These are phyloP conservation scores for Calonectris borealis DNA, from an alignment of 2,113 vertebrate species.

Conservation along the genomic window DNA sequence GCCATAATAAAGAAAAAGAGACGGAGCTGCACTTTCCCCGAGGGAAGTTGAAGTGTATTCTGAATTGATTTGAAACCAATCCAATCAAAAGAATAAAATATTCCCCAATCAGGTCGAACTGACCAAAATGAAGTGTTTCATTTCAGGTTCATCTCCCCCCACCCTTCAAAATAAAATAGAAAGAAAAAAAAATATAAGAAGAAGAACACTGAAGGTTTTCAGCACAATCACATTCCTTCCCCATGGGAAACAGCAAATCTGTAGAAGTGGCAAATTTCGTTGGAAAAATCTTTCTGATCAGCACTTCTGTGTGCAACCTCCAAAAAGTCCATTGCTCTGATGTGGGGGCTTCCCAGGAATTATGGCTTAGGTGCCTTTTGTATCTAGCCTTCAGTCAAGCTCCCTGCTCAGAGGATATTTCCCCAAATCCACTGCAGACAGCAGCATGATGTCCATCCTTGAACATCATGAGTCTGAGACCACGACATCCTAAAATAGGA, in stretches of 20 bases:
- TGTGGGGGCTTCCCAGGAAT: background rate
- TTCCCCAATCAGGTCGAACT: background rate
- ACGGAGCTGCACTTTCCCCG: background rate
- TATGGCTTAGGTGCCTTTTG: background rate
- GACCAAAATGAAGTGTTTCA: slow-evolving; percentile 67
- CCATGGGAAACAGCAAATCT: background rate
- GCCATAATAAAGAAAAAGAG: background rate
- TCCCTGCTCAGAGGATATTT: background rate
- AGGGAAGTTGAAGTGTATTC: background rate
- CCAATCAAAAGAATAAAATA: slow-evolving; percentile 33
- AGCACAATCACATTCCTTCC: background rate
- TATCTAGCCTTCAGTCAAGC: background rate
- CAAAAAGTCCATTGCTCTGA: background rate
- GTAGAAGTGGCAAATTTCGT: background rate
- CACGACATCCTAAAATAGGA: background rate
- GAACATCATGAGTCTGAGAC: background rate
- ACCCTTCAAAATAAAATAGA: background rate
- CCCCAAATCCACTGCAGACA: background rate
- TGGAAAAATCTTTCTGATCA: background rate
- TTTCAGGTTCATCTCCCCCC: background rate
- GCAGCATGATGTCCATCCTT: background rate
- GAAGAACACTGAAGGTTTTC: background rate
- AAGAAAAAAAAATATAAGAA: background rate
- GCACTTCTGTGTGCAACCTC: background rate
- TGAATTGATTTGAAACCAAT: slow-evolving; percentile 38